A percentile compares a stretch with the other conserved stretches of the same genome.
Conservation (phyloP, 2,797 vertebrate species). For the Girardinus metallicus region DNA sequence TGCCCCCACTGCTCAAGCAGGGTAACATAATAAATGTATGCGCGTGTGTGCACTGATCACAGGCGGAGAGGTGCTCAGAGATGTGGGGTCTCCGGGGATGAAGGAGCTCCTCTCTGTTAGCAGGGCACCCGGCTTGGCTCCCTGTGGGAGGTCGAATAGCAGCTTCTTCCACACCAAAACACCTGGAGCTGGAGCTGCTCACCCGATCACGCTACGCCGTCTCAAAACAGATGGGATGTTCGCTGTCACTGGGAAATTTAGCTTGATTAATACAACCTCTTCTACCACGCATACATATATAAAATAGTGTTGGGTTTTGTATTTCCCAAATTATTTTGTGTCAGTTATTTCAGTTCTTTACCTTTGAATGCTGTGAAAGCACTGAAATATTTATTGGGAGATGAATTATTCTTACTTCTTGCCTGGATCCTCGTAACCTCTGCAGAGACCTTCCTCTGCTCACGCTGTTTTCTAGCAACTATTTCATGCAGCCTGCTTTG, state of each 20-base stretch:
- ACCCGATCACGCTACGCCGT: slow-evolving; percentile 37
- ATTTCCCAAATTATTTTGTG: neutral
- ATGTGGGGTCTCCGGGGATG: slow-evolving; percentile 57
- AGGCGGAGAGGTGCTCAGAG: slow-evolving; percentile 51
- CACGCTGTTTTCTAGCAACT: neutral
- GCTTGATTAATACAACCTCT: neutral
- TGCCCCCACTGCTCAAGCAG: slow-evolving; percentile 63
- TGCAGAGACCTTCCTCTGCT: neutral
- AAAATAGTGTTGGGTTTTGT: neutral
- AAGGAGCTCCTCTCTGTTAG: slow-evolving; percentile 49
- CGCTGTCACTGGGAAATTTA: neutral
- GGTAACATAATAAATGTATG: slow-evolving; percentile 76
- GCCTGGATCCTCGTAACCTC: neutral
- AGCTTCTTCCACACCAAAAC: slow-evolving; percentile 40
- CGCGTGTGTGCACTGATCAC: slow-evolving; percentile 51
- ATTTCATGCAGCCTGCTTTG: neutral
- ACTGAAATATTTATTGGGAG: neutral
- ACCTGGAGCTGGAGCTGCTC: slow-evolving; percentile 57
- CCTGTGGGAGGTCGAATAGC: slow-evolving; percentile 57
- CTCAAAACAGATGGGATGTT: slow-evolving; percentile 51
- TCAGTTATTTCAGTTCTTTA: neutral
- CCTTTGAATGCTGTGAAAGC: neutral
- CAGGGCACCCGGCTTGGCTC: slow-evolving; percentile 44
- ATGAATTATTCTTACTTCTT: neutral
- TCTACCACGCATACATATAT: neutral